Conservation (phyloP, 2,888 invertebrate genomes). For the Dryobotodes eremita region DNA sequence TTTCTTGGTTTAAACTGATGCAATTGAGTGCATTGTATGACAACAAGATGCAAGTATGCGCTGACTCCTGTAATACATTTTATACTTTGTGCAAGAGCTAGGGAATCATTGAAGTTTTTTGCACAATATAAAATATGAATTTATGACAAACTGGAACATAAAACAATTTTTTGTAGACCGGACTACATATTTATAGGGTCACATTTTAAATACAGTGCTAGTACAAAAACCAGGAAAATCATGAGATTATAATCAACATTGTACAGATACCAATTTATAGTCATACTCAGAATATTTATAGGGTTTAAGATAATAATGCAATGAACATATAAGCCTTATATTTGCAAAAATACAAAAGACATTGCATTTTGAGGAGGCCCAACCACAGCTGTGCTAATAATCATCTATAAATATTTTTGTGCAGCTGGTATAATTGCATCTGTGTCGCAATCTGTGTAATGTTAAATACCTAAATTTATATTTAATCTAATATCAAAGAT, state of each 20-base stretch:
- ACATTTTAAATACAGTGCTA: background rate
- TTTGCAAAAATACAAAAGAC: background rate
- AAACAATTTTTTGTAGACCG: background rate
- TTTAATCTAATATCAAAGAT: slow-evolving; percentile 7
- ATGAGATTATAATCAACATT: background rate
- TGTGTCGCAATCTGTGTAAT: slow-evolving; percentile 15
- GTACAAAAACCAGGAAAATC: background rate
- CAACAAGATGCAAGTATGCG: background rate
- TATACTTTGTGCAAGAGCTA: background rate
- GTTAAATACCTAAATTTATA: background rate
- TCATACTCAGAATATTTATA: background rate
- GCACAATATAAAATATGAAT: no score
- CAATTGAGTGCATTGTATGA: background rate
- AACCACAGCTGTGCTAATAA: background rate
- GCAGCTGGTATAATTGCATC: background rate
- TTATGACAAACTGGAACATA: no score
- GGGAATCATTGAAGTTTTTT: background rate
- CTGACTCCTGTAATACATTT: background rate
- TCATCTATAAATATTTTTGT: slow-evolving; percentile 7
- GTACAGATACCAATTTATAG: background rate
- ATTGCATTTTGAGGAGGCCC: background rate
- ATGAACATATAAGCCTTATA: background rate
- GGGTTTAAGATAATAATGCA: background rate
- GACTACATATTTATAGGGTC: background rate
- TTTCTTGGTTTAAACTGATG: background rate